Conservation (phyloP, 2,113 vertebrate genomes). For the Caranx ignobilis region DNA sequence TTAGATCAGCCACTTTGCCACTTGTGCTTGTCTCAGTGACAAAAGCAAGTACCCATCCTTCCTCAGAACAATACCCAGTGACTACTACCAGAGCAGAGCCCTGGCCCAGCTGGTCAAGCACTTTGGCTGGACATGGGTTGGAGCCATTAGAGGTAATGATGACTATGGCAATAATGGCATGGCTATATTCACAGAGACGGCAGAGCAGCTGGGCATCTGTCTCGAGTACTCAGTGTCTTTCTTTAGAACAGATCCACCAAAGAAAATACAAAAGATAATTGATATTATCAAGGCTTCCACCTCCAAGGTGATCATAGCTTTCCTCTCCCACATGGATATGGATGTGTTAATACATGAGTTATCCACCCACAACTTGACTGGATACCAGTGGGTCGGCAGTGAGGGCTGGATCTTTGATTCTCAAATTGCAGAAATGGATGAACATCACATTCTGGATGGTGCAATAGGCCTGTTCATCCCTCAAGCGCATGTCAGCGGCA, state of each 20-base stretch:
- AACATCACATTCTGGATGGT: constrained; percentile 73
- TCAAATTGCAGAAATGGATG: constrained; percentile 60
- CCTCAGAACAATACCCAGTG: constrained; percentile 75
- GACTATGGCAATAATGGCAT: constrained; percentile 80
- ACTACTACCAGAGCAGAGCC: constrained; percentile 78
- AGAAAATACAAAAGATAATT: constrained; percentile 69
- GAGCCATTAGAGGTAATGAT: constrained; percentile 74
- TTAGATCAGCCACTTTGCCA: constrained; percentile 80
- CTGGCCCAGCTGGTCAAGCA: constrained; percentile 74
- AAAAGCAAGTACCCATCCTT: constrained; percentile 77
- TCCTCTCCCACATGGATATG: constrained; percentile 73
- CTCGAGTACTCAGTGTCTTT: constrained; percentile 73
- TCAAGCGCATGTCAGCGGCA: constrained; percentile 71
- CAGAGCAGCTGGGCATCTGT: constrained; percentile 71
- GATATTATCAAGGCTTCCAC: constrained; percentile 76
- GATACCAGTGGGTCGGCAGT: constrained; percentile 82
- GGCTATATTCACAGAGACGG: constrained; percentile 68
- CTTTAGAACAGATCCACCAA: constrained; percentile 72
- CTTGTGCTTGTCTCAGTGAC: constrained; percentile 78
- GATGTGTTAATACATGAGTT: constrained; percentile 71
- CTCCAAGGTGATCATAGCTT: constrained; percentile 78
- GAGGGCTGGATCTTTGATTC: constrained; percentile 80
- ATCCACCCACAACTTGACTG: constrained; percentile 75
- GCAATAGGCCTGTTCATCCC: constrained; percentile 81
- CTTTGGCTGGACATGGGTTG: constrained; percentile 80